phyloP scores from a whole-genome alignment of 2,113 vertebrate species.

The Callopanchax toddi region DNA sequence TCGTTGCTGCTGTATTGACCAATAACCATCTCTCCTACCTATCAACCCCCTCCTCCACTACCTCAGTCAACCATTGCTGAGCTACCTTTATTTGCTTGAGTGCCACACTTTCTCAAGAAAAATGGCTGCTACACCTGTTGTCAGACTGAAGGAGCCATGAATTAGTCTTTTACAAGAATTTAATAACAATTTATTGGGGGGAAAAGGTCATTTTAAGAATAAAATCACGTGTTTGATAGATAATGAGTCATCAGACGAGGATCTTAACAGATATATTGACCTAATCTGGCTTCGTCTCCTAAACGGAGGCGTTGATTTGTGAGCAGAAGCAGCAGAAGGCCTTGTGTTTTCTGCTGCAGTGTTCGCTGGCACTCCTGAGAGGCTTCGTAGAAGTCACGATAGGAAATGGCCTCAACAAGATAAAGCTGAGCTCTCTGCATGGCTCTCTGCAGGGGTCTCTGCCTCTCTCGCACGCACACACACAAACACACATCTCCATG shows the following conservation, averaged over 20 bases:
- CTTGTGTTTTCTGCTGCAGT: slow-evolving; percentile 53
- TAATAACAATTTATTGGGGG: slow-evolving; percentile 1
- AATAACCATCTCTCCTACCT: slow-evolving; percentile 5
- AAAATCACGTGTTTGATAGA: background rate
- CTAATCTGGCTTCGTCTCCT: slow-evolving; percentile 6
- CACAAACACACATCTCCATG: slow-evolving; percentile 15
- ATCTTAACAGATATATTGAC: slow-evolving; percentile 23
- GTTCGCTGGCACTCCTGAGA: slow-evolving; percentile 43
- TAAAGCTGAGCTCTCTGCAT: slow-evolving; percentile 65
- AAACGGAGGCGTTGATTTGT: slow-evolving; percentile 6
- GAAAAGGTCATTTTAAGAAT: background rate
- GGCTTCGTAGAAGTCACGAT: slow-evolving; percentile 54
- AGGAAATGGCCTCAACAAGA: slow-evolving; percentile 70
- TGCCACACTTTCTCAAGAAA: slow-evolving; percentile 34
- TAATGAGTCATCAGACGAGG: slow-evolving; percentile 12
- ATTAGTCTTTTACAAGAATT: slow-evolving; percentile 1
- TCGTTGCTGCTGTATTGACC: slow-evolving; percentile 33
- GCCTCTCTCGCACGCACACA: slow-evolving; percentile 23
- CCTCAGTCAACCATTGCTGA: slow-evolving; percentile 28
- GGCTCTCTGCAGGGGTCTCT: slow-evolving; percentile 66
- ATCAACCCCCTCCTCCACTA: slow-evolving; percentile 28
- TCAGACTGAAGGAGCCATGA: slow-evolving; percentile 36
- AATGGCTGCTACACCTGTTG: slow-evolving; percentile 69
- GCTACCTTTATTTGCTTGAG: slow-evolving; percentile 44
- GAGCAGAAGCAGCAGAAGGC: slow-evolving; percentile 37